Evolutionary conservation across 1,140 invertebrate species (phyloP).

Genomic region (Stratiolaelaps scimitus): DNA sequence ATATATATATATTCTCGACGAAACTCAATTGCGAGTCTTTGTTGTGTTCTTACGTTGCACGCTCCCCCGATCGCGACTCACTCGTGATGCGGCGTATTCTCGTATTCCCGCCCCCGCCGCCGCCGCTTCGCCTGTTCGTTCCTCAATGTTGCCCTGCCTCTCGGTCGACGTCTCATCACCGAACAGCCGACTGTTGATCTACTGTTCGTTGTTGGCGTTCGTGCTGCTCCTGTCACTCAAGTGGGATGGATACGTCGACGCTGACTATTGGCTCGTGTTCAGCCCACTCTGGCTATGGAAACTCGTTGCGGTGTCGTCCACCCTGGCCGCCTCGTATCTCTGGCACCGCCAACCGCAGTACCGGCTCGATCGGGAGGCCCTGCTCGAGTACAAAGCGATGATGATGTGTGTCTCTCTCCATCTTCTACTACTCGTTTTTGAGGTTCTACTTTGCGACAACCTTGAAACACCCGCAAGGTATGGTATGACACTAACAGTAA

Average conservation of each 20-base stretch:
- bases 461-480: constrained; percentile 50
- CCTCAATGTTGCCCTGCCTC: too few species aligned
- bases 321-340: constrained; percentile 73
- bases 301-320: constrained; percentile 70
- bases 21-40: too few species aligned
- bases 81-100: too few species aligned
- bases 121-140: too few species aligned
- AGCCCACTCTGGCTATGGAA: constrained; percentile 95
- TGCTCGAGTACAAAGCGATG: constrained; percentile 94
- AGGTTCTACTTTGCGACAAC: constrained; percentile 86
- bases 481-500: too few species aligned
- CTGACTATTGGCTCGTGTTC: constrained; percentile 90
- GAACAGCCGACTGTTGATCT: constrained; percentile 88
- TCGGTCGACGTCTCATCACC: background rate
- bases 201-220: constrained; percentile 78
- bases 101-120: too few species aligned
- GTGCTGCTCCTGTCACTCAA: constrained; percentile 73
- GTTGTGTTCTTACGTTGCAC: too few species aligned
- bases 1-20: too few species aligned
- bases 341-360: constrained; percentile 91
- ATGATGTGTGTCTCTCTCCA: constrained; percentile 83
- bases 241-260: constrained; percentile 68
- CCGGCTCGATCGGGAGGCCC: constrained; percentile 81
- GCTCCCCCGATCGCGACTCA: too few species aligned
- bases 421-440: constrained; percentile 88